Base-by-base conservation (phyloP, 2,113 vertebrate species). In the Chamaetylas fuelleborni region DNA sequence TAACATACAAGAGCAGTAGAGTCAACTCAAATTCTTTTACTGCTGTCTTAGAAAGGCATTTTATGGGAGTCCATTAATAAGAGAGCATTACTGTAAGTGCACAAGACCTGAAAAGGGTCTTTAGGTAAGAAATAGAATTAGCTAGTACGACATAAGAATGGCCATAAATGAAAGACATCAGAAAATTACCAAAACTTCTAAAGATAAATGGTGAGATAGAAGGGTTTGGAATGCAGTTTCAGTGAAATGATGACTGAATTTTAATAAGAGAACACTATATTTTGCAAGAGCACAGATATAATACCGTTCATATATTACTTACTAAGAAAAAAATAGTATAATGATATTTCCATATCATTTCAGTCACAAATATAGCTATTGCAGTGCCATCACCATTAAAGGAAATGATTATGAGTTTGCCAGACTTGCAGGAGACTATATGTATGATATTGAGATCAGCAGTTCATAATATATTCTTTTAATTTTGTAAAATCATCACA, bases 41-140 rank as follows among this genome's bases (percentile, higher is more conserved):
- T 40, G 48, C 36, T 77, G 24, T 58, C 40, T 93, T 60, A 94
- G 78, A 93, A 72, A 54, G 53, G 20, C 12, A 82, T 77, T 89
- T 72, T 60, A 26, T 16, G 10, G 48, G 81, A 77, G 31, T 93
- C 22, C 45, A 34, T 16, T 31, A 60, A 10, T 72, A 92, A 95
- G 24, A 83, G 13, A 71, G 34, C n/a, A 69, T 83, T 91, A 72
- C 40, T 92, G 92, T 82, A 91, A 85, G 94, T 93, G 51, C n/a
- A 22, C 40, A 90, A 94, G 67, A 48, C 45, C 81, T 86, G 60
- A 72, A 71, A 26, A 60, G 28, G 11, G 6, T 14, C 61, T 73
- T 94, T 58, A 89, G 85, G 31, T 87, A 81, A 92, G 29, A 84
- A 76, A 87, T 8, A 54, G 78, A 91, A 93, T 91, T 91, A 97